Percentiles rank a stretch among this genome's conserved stretches.
phyloP scores from a whole-genome alignment of 2,113 vertebrate genomes.

The Vombatus ursinus region DNA sequence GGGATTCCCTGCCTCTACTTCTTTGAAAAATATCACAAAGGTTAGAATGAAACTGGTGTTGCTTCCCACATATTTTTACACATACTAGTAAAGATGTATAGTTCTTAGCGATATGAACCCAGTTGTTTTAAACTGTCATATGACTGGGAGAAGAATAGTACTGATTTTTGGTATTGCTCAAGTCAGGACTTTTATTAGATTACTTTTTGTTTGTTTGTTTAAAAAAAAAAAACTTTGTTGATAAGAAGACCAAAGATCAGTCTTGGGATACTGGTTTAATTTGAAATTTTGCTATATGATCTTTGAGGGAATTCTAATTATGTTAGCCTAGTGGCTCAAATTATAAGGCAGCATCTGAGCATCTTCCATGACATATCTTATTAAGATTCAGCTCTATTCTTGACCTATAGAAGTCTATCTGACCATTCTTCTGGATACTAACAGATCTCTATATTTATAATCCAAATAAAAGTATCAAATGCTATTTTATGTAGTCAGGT shows the following conservation, averaged over 20 bases:
- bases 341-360: not conserved
- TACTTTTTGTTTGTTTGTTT: not conserved
- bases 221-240: not conserved
- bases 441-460: not conserved
- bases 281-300: not conserved
- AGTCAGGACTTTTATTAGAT: not conserved
- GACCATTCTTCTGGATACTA: not conserved
- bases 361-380: not conserved
- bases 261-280: not conserved
- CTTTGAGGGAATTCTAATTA: not conserved
- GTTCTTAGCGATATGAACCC: not conserved
- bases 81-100: not conserved
- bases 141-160: not conserved
- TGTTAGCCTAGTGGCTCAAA: not conserved
- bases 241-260: not conserved
- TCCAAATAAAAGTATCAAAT: not conserved
- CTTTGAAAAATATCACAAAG: not conserved
- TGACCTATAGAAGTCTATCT: not conserved
- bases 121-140: not conserved
- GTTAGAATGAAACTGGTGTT: not conserved
- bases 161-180: not conserved
- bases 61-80: not conserved
- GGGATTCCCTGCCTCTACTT: not conserved
- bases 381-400: not conserved
- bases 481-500: not conserved